Percentiles rank a stretch among this genome's conserved stretches.
Conservation (phyloP, 2,888 invertebrate genomes). For the Allygus modestus region DNA sequence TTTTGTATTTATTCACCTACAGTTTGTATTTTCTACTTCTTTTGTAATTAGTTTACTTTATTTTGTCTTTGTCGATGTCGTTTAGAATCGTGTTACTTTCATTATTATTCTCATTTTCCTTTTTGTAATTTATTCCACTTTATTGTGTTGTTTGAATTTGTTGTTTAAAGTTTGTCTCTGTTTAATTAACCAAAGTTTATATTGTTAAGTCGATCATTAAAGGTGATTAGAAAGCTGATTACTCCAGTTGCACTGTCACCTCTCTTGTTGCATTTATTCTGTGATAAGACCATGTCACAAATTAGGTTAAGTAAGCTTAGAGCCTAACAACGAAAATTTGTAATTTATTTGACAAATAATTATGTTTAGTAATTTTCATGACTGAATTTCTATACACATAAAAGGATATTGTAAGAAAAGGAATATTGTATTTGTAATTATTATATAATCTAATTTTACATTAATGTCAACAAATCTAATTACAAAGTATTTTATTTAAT, state of each 20-base stretch:
- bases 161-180: constrained; percentile 49
- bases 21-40: constrained; percentile 39
- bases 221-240: constrained; percentile 47
- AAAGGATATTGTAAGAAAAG: too few relatives aligned
- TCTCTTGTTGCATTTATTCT: constrained; percentile 52
- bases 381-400: too few relatives aligned
- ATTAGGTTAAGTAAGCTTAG: constrained; percentile 49
- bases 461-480: too few relatives aligned
- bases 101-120: background rate
- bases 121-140: constrained; percentile 47
- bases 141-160: constrained; percentile 51
- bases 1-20: constrained; percentile 35
- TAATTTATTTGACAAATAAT: background rate
- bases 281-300: constrained; percentile 54
- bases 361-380: too few relatives aligned
- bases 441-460: too few relatives aligned
- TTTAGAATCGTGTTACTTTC: background rate
- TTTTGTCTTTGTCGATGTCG: background rate
- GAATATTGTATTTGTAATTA: too few relatives aligned
- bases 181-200: constrained; percentile 61
- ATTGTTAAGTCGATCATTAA: constrained; percentile 20
- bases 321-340: constrained; percentile 29
- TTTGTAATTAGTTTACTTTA: constrained; percentile 38
- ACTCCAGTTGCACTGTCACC: background rate
- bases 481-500: too few relatives aligned